Evolutionary conservation across 2,797 vertebrate species (phyloP).

Genomic region (Melanotaenia pygmaea): DNA sequence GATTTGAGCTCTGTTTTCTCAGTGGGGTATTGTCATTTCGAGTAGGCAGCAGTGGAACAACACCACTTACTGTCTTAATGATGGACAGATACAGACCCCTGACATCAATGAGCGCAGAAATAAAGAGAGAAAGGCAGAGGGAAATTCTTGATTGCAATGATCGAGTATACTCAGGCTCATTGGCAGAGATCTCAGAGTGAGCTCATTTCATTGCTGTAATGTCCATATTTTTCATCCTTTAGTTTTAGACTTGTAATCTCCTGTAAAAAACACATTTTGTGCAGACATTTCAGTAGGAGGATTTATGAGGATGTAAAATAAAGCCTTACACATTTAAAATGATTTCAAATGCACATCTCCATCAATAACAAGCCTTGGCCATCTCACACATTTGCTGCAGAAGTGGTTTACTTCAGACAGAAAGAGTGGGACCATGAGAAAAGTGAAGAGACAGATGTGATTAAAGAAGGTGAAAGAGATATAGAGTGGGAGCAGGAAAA

Average conservation of each 20-base stretch:
- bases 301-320: not conserved
- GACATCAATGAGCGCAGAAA: not conserved
- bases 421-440: not conserved
- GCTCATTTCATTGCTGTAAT: not conserved
- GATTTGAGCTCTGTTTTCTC: not conserved
- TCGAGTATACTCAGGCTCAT: constrained; percentile 12
- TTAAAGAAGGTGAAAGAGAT: not conserved
- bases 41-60: not conserved
- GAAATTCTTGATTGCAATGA: constrained; percentile 30
- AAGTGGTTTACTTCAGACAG: not conserved
- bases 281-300: not conserved
- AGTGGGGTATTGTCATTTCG: not conserved
- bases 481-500: no score
- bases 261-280: not conserved
- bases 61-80: constrained; percentile 3
- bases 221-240: not conserved
- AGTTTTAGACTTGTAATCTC: not conserved
- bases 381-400: no score
- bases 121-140: not conserved
- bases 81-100: constrained; percentile 1
- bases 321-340: not conserved
- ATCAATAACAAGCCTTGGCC: not conserved
- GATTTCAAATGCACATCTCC: not conserved
- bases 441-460: not conserved
- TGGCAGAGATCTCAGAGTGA: constrained; percentile 19